Evolutionary conservation across 1,140 invertebrate species (phyloP).

Genomic region (Asobara japonica): DNA sequence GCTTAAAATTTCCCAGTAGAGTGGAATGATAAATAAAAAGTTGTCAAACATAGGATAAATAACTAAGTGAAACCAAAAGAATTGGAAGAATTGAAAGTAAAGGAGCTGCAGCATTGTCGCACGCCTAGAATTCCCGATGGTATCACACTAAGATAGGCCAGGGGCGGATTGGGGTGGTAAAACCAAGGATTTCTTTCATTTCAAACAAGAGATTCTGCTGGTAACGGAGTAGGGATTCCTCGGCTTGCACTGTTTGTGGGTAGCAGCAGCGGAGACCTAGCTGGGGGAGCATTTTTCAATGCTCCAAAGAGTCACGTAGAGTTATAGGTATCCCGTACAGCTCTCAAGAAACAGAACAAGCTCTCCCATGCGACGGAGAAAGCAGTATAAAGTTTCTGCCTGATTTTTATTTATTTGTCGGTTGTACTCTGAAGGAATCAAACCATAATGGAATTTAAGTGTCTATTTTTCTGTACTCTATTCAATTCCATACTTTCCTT

Average conservation of each 20-base stretch:
- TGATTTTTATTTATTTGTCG: not conserved
- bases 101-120: slow-evolving; percentile 13
- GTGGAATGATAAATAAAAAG: not conserved
- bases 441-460: slow-evolving; percentile 11
- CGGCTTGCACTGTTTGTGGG: not conserved
- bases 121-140: slow-evolving; percentile 19
- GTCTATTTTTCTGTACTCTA: not conserved
- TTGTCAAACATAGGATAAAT: not conserved
- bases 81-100: not conserved
- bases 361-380: slow-evolving; percentile 4
- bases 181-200: not conserved
- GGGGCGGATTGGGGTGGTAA: not conserved
- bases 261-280: not conserved
- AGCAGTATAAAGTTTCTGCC: not conserved
- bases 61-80: not conserved
- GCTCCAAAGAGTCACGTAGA: slow-evolving; percentile 1
- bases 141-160: not conserved
- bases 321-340: slow-evolving; percentile 1
- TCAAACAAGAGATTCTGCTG: not conserved
- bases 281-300: slow-evolving; percentile 1
- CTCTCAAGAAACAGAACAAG: slow-evolving; percentile 1
- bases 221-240: not conserved
- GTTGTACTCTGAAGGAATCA: not conserved
- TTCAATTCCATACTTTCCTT: not conserved
- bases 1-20: not conserved